Evolutionary conservation across 1,140 invertebrate species (phyloP).

Genomic region (Venturia canescens): DNA sequence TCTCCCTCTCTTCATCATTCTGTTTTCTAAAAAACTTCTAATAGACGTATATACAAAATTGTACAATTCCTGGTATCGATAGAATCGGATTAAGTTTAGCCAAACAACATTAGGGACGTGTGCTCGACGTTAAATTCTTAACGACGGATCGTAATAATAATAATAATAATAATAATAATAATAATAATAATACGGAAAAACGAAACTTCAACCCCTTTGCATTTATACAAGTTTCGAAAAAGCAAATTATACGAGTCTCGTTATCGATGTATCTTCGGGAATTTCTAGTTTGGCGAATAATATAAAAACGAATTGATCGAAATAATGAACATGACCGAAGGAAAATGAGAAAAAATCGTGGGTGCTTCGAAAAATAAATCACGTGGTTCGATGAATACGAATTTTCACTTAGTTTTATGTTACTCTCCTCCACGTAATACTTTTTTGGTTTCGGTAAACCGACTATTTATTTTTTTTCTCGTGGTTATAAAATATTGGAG

Average conservation of each 20-base stretch:
- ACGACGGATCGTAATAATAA: conserved; percentile 49
- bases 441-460: conserved; percentile 22
- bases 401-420: neutral
- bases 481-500: conserved; percentile 1
- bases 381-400: neutral
- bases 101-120: conserved; percentile 43
- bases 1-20: conserved; percentile 31
- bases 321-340: conserved; percentile 20
- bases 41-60: conserved; percentile 65
- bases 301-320: too few species aligned
- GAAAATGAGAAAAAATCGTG: neutral
- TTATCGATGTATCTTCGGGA: conserved; percentile 52
- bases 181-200: conserved; percentile 45
- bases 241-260: conserved; percentile 31
- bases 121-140: conserved; percentile 34
- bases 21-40: conserved; percentile 50
- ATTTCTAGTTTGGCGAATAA: conserved; percentile 54
- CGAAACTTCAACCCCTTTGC: conserved; percentile 50
- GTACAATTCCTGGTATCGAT: conserved; percentile 63
- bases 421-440: neutral
- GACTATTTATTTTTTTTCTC: conserved; percentile 16
- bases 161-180: too few species aligned
- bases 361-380: conserved; percentile 15
- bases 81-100: conserved; percentile 52
- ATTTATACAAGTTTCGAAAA: conserved; percentile 47